These are phyloP conservation scores for Eulemur coronatus DNA, from an alignment of 2,797 vertebrate species.

Conservation along the genomic window DNA sequence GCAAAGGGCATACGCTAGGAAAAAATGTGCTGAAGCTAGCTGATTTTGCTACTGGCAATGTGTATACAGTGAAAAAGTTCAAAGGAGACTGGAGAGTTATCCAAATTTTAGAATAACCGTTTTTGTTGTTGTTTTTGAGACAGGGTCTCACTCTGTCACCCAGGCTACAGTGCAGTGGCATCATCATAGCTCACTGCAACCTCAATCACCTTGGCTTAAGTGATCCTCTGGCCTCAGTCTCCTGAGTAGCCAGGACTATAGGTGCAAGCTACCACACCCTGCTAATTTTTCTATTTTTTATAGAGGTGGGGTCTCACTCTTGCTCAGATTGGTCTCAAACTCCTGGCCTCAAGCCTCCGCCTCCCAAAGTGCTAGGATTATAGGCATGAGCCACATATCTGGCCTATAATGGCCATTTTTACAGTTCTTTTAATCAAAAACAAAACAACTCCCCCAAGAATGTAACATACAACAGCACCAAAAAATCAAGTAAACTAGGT, in stretches of 20 bases:
- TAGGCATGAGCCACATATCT: not conserved
- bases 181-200: not conserved
- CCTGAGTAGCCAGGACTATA: not conserved
- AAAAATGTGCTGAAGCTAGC: not conserved
- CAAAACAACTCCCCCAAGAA: not conserved
- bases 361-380: too few relatives aligned
- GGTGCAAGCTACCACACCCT: fast-evolving
- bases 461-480: not conserved
- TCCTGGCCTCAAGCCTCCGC: not conserved
- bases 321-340: not conserved
- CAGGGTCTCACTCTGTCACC: not conserved
- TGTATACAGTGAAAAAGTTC: not conserved
- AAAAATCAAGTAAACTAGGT: not conserved
- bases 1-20: not conserved
- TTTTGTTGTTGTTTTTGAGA: not conserved
- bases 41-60: not conserved
- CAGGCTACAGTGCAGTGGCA: not conserved
- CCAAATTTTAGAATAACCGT: not conserved
- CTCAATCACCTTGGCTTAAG: not conserved
- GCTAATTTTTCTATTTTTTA: not conserved
- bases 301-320: not conserved
- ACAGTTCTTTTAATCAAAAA: conserved; percentile 19
- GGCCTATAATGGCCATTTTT: not conserved
- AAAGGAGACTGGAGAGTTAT: not conserved
- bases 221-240: not conserved